Conservation (phyloP, 2,888 invertebrate species). For the Hirtodrosophila trivittata region DNA sequence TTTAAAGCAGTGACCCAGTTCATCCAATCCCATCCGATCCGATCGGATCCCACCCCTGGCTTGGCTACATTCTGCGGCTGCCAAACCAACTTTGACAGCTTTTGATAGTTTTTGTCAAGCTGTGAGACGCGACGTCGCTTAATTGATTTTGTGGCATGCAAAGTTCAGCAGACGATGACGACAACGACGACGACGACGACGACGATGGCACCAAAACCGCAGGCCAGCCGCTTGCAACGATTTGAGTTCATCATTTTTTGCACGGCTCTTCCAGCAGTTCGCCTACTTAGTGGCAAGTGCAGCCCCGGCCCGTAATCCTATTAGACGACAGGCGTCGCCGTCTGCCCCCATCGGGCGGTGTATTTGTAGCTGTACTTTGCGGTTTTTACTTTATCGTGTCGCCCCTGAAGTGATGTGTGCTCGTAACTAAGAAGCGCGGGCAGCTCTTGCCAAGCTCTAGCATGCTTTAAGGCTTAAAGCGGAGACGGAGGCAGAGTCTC, state of each 20-base stretch:
- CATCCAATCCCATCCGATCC: neutral
- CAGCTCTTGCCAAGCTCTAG: neutral
- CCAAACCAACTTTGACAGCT: slow-evolving; percentile 60
- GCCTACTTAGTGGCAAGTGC: slow-evolving; percentile 56
- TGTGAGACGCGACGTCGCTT: slow-evolving; percentile 42
- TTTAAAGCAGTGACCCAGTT: slow-evolving; percentile 57
- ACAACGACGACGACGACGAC: slow-evolving; percentile 18
- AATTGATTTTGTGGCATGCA: slow-evolving; percentile 76
- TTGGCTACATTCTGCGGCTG: slow-evolving; percentile 31
- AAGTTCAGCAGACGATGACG: slow-evolving; percentile 49
- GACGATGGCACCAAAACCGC: slow-evolving; percentile 54
- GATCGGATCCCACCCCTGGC: neutral
- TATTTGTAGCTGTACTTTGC: too few species aligned
- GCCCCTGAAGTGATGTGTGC: slow-evolving; percentile 27
- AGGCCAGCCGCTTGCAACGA: slow-evolving; percentile 52
- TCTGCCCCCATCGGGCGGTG: too few species aligned
- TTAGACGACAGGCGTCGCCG: slow-evolving; percentile 46
- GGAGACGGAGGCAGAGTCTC: neutral
- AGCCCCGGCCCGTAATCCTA: slow-evolving; percentile 61
- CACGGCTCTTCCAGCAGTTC: slow-evolving; percentile 8
- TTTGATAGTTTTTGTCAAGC: slow-evolving; percentile 42
- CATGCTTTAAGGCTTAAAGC: slow-evolving; percentile 46
- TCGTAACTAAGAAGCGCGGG: slow-evolving; percentile 20
- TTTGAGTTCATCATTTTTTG: slow-evolving; percentile 53
- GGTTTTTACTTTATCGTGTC: slow-evolving; percentile 54